phyloP scores from a whole-genome alignment of 2,113 vertebrate species.

The Diadophis punctatus region DNA sequence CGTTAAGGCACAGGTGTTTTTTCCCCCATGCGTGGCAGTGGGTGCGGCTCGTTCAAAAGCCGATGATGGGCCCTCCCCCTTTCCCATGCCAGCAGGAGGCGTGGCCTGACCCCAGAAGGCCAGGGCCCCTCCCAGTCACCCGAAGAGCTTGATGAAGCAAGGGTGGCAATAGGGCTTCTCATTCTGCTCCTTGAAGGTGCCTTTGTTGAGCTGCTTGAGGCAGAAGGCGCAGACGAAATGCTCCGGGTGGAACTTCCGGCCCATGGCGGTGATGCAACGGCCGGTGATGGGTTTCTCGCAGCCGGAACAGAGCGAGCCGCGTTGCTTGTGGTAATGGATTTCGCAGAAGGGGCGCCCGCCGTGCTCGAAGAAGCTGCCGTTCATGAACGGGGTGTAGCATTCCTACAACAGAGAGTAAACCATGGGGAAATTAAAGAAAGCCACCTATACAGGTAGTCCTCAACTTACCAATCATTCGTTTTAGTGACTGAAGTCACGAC shows the following conservation, averaged over 20 bases:
- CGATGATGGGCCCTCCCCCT: background rate
- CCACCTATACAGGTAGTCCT: background rate
- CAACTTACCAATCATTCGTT: background rate
- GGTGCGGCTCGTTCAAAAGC: background rate
- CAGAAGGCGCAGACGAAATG: conserved; percentile 92
- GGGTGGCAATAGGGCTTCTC: conserved; percentile 91
- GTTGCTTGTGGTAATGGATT: conserved; percentile 86
- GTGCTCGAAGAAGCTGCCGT: conserved; percentile 89
- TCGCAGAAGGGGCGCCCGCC: conserved; percentile 87
- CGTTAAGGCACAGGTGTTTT: conserved; percentile 19
- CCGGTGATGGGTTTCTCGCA: conserved; percentile 89
- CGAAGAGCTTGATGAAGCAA: conserved; percentile 87
- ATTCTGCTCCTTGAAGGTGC: conserved; percentile 90
- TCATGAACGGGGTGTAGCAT: conserved; percentile 85
- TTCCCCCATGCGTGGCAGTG: background rate
- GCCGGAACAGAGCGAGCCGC: conserved; percentile 84
- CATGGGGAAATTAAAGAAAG: background rate
- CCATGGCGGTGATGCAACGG: conserved; percentile 89
- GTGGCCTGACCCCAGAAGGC: background rate
- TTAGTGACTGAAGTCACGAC: background rate
- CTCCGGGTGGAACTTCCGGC: conserved; percentile 88
- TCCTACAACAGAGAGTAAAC: conserved; percentile 61
- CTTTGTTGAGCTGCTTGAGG: conserved; percentile 86
- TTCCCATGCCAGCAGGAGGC: background rate
- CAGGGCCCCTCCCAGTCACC: conserved; percentile 37